Percentiles rank a stretch among this genome's conserved stretches.
phyloP scores from a whole-genome alignment of 2,888 invertebrate genomes.

The Coelogynopora nodosa region DNA sequence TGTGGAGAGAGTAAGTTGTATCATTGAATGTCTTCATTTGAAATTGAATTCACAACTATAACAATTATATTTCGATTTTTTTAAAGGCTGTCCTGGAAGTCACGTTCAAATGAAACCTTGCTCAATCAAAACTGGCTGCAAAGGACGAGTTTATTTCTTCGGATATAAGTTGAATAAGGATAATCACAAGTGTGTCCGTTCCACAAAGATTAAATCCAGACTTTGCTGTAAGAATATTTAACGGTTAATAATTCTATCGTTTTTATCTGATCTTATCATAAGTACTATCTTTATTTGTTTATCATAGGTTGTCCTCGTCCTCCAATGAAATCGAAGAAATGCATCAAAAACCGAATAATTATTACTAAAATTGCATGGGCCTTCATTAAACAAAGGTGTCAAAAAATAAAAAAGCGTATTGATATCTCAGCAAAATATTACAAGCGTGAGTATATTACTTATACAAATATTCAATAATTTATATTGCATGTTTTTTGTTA shows the following conservation, averaged over 20 bases:
- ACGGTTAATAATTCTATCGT: too few species aligned
- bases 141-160: conserved; percentile 18
- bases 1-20: conserved; percentile 27
- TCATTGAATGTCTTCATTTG: too few species aligned
- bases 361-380: background rate
- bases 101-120: conserved; percentile 2
- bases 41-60: too few species aligned
- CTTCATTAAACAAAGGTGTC: background rate
- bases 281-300: background rate
- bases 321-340: background rate
- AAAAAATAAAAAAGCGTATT: background rate
- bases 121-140: conserved; percentile 28
- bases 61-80: too few species aligned
- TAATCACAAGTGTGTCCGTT: background rate
- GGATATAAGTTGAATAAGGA: conserved; percentile 25
- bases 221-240: background rate
- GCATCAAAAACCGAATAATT: background rate
- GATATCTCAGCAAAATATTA: background rate
- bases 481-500: background rate
- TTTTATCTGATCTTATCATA: background rate
- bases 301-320: background rate
- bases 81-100: conserved; percentile 37
- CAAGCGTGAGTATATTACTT: background rate
- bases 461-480: background rate
- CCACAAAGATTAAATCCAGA: conserved; percentile 16